Evolutionary conservation across 2,888 invertebrate species (phyloP).

Genomic region (Coleophora deauratella): DNA sequence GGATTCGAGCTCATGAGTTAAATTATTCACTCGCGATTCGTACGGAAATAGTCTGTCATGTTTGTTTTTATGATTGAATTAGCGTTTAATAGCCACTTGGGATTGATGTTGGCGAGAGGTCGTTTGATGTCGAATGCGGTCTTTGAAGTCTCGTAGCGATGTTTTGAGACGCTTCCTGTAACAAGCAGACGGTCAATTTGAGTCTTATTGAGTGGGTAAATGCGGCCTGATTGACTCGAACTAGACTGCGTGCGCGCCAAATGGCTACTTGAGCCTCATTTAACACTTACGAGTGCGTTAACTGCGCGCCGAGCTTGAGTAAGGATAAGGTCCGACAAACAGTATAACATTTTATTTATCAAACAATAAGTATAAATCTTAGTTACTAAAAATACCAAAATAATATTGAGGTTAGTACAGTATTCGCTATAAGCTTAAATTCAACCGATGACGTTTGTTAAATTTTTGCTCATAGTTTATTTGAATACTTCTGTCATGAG

Average conservation of each 20-base stretch:
- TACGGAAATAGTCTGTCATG: slow-evolving; percentile 55
- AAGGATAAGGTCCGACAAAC: too few species aligned
- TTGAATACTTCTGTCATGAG: too few species aligned
- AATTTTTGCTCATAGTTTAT: too few species aligned
- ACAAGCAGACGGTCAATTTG: slow-evolving; percentile 45
- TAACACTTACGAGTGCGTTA: background rate
- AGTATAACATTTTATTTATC: too few species aligned
- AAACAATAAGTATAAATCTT: too few species aligned
- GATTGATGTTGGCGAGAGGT: slow-evolving; percentile 34
- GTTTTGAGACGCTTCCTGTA: slow-evolving; percentile 53
- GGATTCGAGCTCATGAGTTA: slow-evolving; percentile 54
- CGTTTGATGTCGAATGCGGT: slow-evolving; percentile 45
- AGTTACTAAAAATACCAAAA: too few species aligned
- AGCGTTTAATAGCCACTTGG: slow-evolving; percentile 48
- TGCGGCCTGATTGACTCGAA: slow-evolving; percentile 15
- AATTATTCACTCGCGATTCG: slow-evolving; percentile 35
- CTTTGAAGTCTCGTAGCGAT: slow-evolving; percentile 46
- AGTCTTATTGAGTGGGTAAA: slow-evolving; percentile 44
- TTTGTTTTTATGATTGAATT: slow-evolving; percentile 69
- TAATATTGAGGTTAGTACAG: too few species aligned
- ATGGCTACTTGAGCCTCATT: slow-evolving; percentile 1
- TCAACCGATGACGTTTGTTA: too few species aligned
- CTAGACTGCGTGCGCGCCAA: slow-evolving; percentile 5
- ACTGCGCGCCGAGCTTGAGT: background rate
- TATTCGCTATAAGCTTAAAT: too few species aligned